Percentiles rank a stretch among this genome's conserved stretches.
phyloP scores from a whole-genome alignment of 2,113 vertebrate species.

The Ursus arctos region DNA sequence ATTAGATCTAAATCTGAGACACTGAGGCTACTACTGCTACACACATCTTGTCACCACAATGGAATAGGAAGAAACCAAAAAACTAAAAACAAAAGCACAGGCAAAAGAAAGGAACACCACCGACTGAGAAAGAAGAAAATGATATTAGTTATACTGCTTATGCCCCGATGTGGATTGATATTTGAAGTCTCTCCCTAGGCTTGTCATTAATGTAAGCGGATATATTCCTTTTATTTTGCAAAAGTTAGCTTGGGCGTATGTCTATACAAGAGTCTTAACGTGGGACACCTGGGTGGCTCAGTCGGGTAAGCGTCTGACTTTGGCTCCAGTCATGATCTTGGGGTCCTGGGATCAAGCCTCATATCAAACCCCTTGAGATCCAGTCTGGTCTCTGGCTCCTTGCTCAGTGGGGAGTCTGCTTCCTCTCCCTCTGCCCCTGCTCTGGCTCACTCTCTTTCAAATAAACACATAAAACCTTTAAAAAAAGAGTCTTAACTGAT shows the following conservation, averaged over 20 bases:
- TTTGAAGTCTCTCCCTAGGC: not conserved
- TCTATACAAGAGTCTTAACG: not conserved
- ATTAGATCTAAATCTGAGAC: not conserved
- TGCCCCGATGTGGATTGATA: not conserved
- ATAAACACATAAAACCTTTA: not conserved
- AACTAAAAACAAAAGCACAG: not conserved
- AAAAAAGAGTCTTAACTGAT: not conserved
- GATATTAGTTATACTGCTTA: not conserved
- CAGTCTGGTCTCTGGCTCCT: not conserved
- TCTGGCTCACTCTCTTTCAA: not conserved
- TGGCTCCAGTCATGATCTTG: not conserved
- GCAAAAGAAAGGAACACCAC: not conserved
- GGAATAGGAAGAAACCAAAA: not conserved
- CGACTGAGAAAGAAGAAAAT: not conserved
- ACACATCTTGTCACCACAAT: not conserved
- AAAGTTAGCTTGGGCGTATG: not conserved
- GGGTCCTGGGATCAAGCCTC: not conserved
- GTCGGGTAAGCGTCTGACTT: not conserved
- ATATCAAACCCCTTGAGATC: not conserved
- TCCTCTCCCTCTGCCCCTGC: not conserved
- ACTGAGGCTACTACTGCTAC: rapidly evolving
- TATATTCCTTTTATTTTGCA: not conserved
- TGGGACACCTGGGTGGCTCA: not conserved
- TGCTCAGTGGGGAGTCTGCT: not conserved
- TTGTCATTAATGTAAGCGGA: not conserved